These are phyloP conservation scores for Lasius fuliginosus DNA, from an alignment of 2,888 invertebrate species.

Conservation along the genomic window DNA sequence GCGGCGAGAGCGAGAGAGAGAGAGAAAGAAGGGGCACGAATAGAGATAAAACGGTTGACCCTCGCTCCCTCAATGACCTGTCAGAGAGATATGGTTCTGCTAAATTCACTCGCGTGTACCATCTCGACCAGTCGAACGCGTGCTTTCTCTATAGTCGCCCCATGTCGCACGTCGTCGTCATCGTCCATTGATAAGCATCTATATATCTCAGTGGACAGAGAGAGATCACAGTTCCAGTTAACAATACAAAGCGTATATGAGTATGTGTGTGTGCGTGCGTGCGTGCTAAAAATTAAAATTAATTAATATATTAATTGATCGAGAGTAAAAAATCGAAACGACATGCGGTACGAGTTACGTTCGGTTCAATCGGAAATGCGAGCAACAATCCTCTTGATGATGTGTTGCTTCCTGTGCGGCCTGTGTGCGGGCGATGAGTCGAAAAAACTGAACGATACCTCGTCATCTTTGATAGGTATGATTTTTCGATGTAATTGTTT, in stretches of 20 bases:
- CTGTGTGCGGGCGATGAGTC: conserved; percentile 29
- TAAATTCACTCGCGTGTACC: conserved; percentile 78
- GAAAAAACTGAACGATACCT: conserved; percentile 47
- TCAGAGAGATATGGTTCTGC: conserved; percentile 78
- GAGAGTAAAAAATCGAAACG: neutral
- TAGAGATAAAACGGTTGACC: conserved; percentile 82
- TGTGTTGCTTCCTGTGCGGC: conserved; percentile 40
- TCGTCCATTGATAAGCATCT: conserved; percentile 14
- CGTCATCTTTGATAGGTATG: conserved; percentile 17
- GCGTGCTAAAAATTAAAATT: conserved; percentile 16
- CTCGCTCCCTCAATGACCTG: conserved; percentile 83
- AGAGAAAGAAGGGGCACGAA: conserved; percentile 47
- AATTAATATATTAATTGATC: neutral
- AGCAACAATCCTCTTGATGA: conserved; percentile 30
- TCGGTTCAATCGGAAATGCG: conserved; percentile 54
- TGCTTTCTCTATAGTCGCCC: conserved; percentile 32
- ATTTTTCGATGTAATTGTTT: neutral
- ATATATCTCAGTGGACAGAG: neutral
- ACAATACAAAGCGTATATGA: neutral
- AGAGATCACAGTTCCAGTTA: neutral
- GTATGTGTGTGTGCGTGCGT: neutral
- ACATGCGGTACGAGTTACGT: conserved; percentile 4
- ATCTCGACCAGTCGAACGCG: conserved; percentile 74
- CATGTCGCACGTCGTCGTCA: conserved; percentile 10
- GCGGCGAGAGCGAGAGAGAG: neutral